Conservation (phyloP, 2,113 vertebrate genomes). For the Ciconia stormi region DNA sequence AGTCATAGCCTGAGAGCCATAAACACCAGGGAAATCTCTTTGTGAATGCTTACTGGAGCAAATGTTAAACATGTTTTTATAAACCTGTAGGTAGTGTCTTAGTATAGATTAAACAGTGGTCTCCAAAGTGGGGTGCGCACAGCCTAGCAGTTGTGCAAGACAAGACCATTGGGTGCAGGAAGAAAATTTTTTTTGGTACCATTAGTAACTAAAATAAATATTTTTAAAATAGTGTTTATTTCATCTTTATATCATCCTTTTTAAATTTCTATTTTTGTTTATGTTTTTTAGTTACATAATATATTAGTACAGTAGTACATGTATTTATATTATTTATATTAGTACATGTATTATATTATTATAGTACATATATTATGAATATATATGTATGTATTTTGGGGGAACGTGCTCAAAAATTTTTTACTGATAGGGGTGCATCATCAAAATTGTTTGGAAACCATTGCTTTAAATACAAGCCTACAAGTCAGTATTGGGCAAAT, state of each 20-base stretch:
- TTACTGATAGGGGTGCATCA: neutral
- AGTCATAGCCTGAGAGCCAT: neutral
- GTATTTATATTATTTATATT: neutral
- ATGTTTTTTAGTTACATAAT: neutral
- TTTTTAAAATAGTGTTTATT: neutral
- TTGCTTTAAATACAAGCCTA: neutral
- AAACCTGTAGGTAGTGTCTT: neutral
- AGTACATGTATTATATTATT: too few relatives aligned
- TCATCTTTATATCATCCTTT: neutral
- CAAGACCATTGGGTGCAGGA: neutral
- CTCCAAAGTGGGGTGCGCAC: neutral
- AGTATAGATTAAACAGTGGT: neutral
- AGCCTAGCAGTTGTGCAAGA: neutral
- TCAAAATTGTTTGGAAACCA: neutral
- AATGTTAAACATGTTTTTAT: neutral
- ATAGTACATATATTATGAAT: neutral
- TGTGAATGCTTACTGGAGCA: neutral
- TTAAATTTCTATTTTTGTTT: neutral
- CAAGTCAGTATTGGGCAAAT: neutral
- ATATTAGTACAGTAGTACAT: neutral
- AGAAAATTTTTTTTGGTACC: neutral
- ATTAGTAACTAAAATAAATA: neutral
- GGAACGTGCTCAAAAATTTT: neutral
- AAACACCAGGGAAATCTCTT: neutral
- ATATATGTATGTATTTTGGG: neutral